These are phyloP conservation scores for Gobio occitaniae DNA, from an alignment of 2,797 vertebrate genomes.

Conservation along the genomic window DNA sequence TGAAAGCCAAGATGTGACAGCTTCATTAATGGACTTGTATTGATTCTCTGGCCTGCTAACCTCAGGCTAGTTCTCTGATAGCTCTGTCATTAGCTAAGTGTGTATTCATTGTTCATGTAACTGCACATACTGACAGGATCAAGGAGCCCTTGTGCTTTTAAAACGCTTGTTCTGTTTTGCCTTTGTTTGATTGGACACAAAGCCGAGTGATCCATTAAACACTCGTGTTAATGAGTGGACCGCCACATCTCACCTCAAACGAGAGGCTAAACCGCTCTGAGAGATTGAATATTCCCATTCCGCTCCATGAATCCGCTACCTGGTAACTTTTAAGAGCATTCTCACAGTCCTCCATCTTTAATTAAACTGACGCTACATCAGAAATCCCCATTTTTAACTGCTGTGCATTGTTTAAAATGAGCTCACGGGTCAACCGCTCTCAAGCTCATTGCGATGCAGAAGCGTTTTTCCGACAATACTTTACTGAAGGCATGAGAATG, in stretches of 20 bases:
- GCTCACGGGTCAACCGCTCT: conserved; percentile 5
- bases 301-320: conserved; percentile 14
- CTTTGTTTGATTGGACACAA: conserved; percentile 47
- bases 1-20: conserved; percentile 53
- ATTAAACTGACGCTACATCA: conserved; percentile 1
- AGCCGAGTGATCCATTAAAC: conserved; percentile 47
- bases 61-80: conserved; percentile 47
- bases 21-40: conserved; percentile 59
- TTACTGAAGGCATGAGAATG: background rate
- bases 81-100: conserved; percentile 47
- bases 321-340: conserved; percentile 14
- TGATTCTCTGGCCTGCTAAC: conserved; percentile 60
- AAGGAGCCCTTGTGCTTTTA: conserved; percentile 45
- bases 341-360: conserved; percentile 3
- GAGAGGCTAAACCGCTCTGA: background rate
- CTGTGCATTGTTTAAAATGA: conserved; percentile 5
- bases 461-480: background rate
- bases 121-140: conserved; percentile 37
- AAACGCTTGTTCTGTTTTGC: conserved; percentile 35
- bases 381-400: conserved; percentile 7
- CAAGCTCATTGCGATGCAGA: background rate
- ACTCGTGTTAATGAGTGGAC: conserved; percentile 45
- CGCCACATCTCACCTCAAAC: conserved; percentile 35
- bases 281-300: conserved; percentile 23
- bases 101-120: conserved; percentile 42